phyloP scores from a whole-genome alignment of 35 echinoderm and acorn worm species.

The Apostichopus japonicus region DNA sequence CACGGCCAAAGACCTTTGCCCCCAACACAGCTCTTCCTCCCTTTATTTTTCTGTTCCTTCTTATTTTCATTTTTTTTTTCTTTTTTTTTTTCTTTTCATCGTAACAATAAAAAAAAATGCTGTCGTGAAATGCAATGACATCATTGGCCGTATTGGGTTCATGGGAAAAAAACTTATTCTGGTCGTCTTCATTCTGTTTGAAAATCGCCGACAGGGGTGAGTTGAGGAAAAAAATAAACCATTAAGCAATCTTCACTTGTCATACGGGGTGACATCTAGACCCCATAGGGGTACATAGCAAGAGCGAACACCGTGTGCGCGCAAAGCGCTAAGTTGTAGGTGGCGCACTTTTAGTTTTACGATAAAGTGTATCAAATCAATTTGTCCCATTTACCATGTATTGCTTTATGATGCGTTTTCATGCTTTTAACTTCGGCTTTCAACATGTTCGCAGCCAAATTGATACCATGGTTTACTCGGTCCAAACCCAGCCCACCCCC shows the following conservation, averaged over 20 bases:
- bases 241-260: conserved; percentile 1
- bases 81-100: too few relatives aligned
- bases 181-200: background rate
- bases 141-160: conserved; percentile 37
- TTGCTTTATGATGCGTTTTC: too few relatives aligned
- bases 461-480: too few relatives aligned
- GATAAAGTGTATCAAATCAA: too few relatives aligned
- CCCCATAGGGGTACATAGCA: background rate
- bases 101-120: background rate
- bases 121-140: background rate
- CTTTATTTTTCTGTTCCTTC: too few relatives aligned
- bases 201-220: conserved; percentile 5
- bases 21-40: conserved; percentile 2
- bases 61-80: too few relatives aligned
- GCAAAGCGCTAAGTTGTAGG: background rate
- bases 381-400: too few relatives aligned
- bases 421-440: too few relatives aligned
- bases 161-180: background rate
- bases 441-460: too few relatives aligned
- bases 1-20: conserved; percentile 51
- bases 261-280: background rate
- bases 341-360: conserved; percentile 7
- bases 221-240: background rate
- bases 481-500: too few relatives aligned
- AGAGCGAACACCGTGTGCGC: background rate